Percentiles rank a stretch among this genome's conserved stretches.
Evolutionary conservation across 2,888 invertebrate species (phyloP).

Genomic region (Xestia ashworthii): DNA sequence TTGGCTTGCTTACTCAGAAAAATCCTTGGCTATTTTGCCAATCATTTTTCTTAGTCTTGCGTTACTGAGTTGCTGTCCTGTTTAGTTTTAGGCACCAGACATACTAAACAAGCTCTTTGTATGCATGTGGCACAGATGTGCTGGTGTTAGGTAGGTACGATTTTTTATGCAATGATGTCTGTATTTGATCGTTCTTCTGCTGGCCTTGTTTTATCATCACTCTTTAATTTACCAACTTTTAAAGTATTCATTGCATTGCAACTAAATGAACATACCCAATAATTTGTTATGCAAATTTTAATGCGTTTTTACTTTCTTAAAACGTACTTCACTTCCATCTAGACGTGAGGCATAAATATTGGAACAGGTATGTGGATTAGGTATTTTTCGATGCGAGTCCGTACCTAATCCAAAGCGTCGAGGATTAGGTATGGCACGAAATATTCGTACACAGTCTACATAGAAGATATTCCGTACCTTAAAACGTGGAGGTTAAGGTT

Average conservation of each 20-base stretch:
- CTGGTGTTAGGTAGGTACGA: neutral
- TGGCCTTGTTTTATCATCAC: neutral
- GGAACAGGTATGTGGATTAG: too few relatives aligned
- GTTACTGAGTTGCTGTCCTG: neutral
- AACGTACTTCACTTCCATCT: neutral
- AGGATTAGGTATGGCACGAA: too few relatives aligned
- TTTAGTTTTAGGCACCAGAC: neutral
- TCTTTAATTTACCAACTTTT: neutral
- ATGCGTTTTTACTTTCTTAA: neutral
- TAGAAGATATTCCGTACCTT: too few relatives aligned
- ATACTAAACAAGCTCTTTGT: conserved; percentile 25
- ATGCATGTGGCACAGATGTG: conserved; percentile 13
- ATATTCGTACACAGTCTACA: too few relatives aligned
- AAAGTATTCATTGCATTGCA: conserved; percentile 2
- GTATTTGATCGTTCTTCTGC: neutral
- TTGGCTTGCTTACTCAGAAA: neutral
- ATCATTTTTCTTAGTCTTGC: neutral
- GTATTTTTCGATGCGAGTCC: too few relatives aligned
- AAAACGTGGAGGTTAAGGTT: too few relatives aligned
- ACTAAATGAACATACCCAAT: neutral
- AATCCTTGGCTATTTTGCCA: too few relatives aligned
- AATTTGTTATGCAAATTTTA: neutral
- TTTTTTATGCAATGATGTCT: neutral
- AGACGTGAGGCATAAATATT: too few relatives aligned
- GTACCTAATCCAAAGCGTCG: too few relatives aligned